Evolutionary conservation across 2,113 vertebrate species (phyloP).

Genomic region (Uropsilus gracilis): DNA sequence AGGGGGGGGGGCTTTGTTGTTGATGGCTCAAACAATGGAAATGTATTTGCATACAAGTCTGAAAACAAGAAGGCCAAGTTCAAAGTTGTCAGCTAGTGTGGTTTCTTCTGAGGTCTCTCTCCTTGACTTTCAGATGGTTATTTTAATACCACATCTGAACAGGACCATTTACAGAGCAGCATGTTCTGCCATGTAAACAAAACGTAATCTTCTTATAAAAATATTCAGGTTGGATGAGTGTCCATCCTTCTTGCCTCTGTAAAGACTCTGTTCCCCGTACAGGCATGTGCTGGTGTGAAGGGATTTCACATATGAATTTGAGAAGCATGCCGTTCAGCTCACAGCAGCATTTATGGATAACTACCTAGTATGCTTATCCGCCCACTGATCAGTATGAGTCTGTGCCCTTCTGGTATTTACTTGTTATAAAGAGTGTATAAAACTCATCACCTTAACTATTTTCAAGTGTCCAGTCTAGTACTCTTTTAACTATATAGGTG

Average conservation of each 20-base stretch:
- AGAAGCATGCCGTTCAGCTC: not conserved
- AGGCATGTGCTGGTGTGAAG: not conserved
- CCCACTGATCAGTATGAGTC: not conserved
- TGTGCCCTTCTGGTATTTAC: not conserved
- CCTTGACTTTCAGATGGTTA: no score
- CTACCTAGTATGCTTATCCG: not conserved
- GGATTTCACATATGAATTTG: not conserved
- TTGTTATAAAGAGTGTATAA: not conserved
- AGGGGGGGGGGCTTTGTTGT: not conserved
- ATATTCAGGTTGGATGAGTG: not conserved
- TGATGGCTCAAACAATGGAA: not conserved
- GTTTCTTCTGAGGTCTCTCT: not conserved
- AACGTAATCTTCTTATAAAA: not conserved
- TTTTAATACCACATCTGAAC: not conserved
- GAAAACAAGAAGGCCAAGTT: not conserved
- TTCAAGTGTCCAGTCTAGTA: not conserved
- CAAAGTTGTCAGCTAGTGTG: no score
- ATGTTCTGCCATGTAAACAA: not conserved
- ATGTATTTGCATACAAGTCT: not conserved
- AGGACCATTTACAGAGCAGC: fast-evolving
- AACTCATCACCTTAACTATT: not conserved
- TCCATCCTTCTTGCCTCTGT: not conserved
- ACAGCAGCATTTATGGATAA: not conserved
- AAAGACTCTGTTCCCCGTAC: not conserved
- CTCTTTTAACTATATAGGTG: not conserved